Percentiles rank a stretch among this genome's conserved stretches.
phyloP scores from a whole-genome alignment of 2,888 invertebrate genomes.

The Adelognathus sp. region DNA sequence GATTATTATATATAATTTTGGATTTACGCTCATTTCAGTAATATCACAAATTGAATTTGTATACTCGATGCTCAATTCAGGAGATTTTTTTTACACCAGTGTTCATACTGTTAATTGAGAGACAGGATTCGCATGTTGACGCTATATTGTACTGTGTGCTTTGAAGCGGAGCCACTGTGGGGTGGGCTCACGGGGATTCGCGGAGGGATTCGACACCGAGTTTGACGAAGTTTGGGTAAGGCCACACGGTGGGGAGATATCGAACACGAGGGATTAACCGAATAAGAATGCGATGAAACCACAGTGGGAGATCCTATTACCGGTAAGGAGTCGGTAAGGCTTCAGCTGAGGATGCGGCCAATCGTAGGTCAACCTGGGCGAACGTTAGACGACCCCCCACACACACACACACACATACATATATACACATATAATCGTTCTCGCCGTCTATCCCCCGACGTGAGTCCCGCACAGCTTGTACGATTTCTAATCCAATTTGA shows the following conservation, averaged over 20 bases:
- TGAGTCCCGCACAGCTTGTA: slow-evolving; percentile 78
- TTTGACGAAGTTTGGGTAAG: slow-evolving; percentile 47
- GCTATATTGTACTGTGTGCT: background rate
- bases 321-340: slow-evolving; percentile 80
- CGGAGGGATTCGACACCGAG: slow-evolving; percentile 7
- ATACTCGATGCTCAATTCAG: too few species aligned
- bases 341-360: slow-evolving; percentile 80
- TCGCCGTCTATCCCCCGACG: slow-evolving; percentile 50
- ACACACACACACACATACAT: background rate
- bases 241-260: slow-evolving; percentile 44
- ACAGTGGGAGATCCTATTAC: slow-evolving; percentile 80
- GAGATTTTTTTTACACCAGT: too few species aligned
- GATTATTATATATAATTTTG: too few species aligned
- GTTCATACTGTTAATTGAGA: too few species aligned
- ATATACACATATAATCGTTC: background rate
- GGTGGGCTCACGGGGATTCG: slow-evolving; percentile 2
- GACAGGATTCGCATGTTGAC: too few species aligned
- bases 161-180: slow-evolving; percentile 11
- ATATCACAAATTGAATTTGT: too few species aligned
- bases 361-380: slow-evolving; percentile 78
- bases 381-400: slow-evolving; percentile 63
- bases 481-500: slow-evolving; percentile 81
- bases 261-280: slow-evolving; percentile 70
- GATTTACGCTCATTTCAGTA: too few species aligned
- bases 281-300: slow-evolving; percentile 80